Conservation (phyloP, 1,140 invertebrate genomes). For the Nixonia krombeini region DNA sequence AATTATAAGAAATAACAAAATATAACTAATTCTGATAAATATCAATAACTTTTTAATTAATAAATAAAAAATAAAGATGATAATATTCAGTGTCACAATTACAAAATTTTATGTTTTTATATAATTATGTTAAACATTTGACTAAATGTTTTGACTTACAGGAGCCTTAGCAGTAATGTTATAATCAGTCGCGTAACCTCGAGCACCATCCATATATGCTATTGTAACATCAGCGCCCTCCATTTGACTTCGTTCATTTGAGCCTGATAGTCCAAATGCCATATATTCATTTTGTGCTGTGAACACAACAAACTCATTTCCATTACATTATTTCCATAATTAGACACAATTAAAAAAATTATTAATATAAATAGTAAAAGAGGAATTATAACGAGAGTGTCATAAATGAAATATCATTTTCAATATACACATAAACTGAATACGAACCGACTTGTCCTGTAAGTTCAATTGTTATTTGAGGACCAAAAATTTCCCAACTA, state of each 20-base stretch:
- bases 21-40: no score
- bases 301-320: constrained; percentile 30
- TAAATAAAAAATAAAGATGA: no score
- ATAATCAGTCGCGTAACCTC: constrained; percentile 85
- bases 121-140: no score
- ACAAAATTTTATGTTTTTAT: not conserved
- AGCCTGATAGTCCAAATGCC: constrained; percentile 89
- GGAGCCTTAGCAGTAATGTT: constrained; percentile 88
- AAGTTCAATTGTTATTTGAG: constrained; percentile 89
- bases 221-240: constrained; percentile 88
- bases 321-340: constrained; percentile 1
- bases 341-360: not conserved
- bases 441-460: constrained; percentile 80
- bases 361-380: not conserved
- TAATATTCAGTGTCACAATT: no score
- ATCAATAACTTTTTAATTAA: no score
- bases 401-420: not conserved
- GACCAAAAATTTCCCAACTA: constrained; percentile 91
- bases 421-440: not conserved
- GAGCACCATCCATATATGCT: constrained; percentile 80
- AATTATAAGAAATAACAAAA: no score
- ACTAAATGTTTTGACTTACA: constrained; percentile 67
- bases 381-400: not conserved
- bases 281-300: constrained; percentile 85
- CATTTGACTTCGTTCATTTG: constrained; percentile 81